phyloP scores from a whole-genome alignment of 2,888 invertebrate species.

The Meandrusa payeni region DNA sequence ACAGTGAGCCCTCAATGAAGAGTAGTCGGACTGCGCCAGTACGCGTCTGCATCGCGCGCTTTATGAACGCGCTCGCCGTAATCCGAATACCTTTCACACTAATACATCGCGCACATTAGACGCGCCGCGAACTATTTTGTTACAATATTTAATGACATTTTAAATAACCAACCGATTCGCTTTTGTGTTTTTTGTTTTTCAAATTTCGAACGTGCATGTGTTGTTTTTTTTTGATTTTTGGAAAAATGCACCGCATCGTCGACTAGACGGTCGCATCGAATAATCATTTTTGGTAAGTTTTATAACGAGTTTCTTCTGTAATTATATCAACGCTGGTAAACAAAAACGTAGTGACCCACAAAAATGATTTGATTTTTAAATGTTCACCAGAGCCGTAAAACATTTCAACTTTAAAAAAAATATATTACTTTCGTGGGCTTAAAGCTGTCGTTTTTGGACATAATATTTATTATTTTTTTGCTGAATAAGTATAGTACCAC shows the following conservation, averaged over 20 bases:
- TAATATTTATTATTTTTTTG: too few species aligned
- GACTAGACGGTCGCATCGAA: slow-evolving; percentile 7
- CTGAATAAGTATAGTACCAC: too few species aligned
- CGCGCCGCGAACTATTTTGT: slow-evolving; percentile 17
- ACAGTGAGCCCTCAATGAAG: slow-evolving; percentile 4
- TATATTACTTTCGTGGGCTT: too few species aligned
- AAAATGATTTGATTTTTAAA: too few species aligned
- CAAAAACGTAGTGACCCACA: too few species aligned
- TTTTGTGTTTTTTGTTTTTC: slow-evolving; percentile 1
- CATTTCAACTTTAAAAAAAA: too few species aligned
- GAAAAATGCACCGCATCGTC: slow-evolving; percentile 10
- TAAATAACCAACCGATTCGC: slow-evolving; percentile 3
- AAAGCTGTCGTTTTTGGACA: too few species aligned
- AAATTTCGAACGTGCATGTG: slow-evolving; percentile 13
- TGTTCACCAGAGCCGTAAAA: too few species aligned
- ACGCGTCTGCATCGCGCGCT: slow-evolving; percentile 23
- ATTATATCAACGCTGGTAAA: too few species aligned
- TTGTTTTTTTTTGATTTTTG: slow-evolving; percentile 11
- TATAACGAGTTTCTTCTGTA: too few species aligned
- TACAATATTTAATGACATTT: too few species aligned
- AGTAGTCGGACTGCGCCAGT: slow-evolving; percentile 17
- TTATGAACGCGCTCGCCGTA: slow-evolving; percentile 10
- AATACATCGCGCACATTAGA: slow-evolving; percentile 13
- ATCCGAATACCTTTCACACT: slow-evolving; percentile 20
- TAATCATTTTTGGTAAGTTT: slow-evolving; percentile 21